Conservation (phyloP, 2,888 invertebrate genomes). For the Suillia variegata region DNA sequence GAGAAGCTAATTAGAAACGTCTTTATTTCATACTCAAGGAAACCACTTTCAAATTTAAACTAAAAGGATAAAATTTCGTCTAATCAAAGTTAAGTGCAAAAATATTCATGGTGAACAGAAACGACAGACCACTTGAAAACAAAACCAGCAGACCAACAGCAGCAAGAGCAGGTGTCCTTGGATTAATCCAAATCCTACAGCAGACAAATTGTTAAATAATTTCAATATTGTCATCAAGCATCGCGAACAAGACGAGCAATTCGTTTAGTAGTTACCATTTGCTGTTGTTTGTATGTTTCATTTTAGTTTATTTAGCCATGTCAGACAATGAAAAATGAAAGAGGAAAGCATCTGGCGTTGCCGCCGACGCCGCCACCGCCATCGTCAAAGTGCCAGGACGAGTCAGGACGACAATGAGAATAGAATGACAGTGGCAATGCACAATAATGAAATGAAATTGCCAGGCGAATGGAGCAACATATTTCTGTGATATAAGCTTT, state of each 20-base stretch:
- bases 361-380: too few relatives aligned
- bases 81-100: neutral
- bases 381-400: too few relatives aligned
- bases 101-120: too few relatives aligned
- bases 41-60: too few relatives aligned
- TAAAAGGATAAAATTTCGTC: neutral
- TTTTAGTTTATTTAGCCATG: neutral
- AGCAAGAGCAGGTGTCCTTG: conserved; percentile 6
- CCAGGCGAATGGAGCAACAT: conserved; percentile 29
- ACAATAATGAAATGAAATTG: conserved; percentile 45
- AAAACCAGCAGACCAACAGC: neutral
- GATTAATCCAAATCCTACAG: conserved; percentile 6
- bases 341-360: neutral
- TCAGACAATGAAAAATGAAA: neutral
- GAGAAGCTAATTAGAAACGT: neutral
- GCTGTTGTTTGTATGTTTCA: neutral
- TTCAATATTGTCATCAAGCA: conserved; percentile 8
- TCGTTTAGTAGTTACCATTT: neutral
- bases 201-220: conserved; percentile 13
- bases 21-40: too few relatives aligned
- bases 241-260: neutral
- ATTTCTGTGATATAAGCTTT: conserved; percentile 32
- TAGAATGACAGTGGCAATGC: conserved; percentile 42
- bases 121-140: too few relatives aligned
- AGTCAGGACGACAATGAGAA: conserved; percentile 17